Evolutionary conservation across 2,888 invertebrate genomes (phyloP), one percentile per base, ranked within the genome.

Genomic region (Deladenus siricidicola): DNA sequence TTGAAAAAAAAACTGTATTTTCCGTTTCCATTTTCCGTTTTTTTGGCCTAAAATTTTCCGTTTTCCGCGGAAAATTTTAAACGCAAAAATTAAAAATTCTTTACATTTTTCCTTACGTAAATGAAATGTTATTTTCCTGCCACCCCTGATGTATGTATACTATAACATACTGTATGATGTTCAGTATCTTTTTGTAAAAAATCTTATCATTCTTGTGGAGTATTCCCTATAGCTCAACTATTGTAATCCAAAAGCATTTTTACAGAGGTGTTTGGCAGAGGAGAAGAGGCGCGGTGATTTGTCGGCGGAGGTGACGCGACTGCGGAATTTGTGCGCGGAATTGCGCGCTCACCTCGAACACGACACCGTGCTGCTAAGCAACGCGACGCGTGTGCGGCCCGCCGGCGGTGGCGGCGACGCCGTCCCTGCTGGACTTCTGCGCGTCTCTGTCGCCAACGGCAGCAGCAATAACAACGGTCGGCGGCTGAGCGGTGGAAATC

Each of bases 331-430:
- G 17, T 73, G 73, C 56, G 70, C 72, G 0, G 56, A 61, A 26
- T 59, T 76, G 26, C 62, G 76, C 28, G 73, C 73, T 4, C 54
- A 58, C 1, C 57, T 67, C 4, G 68, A 67, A 30, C 58, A 70
- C 26, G 54, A 60, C 50, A 71, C 54, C 21, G 47, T 60, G 24
- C 19, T 68, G 30, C 39, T 53, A 14, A 34, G 14, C 14, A 34
- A 34, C 14, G 39, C 14, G n/a, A n/a, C n/a, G 6, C 39, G 39
- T 34, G 39, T n/a, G 14, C 14, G 14, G 14, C 14, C 8, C 14
- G n/a, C n/a, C n/a, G 6, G 8, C 8, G 6, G 39, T 34, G 39
- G 39, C 39, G 39, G 39, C 39, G 39, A 14, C 6, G 6, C 8
- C 39, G 39, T 34, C 39, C 39, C 14, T 14, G 39, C 39, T 10